Conservation (phyloP, 35 echinoderm and acorn worm species). For the Heliocidaris erythrogramma region DNA sequence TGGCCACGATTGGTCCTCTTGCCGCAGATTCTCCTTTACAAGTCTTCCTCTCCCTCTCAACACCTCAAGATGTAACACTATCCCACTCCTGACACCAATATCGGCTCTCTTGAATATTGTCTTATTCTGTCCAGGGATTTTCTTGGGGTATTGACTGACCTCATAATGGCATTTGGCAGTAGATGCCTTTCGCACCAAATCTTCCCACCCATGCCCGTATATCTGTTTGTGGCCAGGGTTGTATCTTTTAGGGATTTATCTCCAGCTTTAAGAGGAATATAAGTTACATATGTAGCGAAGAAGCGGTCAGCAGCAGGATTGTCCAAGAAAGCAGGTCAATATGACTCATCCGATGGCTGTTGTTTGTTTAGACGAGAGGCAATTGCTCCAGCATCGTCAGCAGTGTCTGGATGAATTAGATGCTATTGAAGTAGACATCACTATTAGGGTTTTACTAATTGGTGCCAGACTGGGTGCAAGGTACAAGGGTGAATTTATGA, state of each 20-base stretch:
- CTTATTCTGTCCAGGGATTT: neutral
- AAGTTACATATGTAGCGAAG: neutral
- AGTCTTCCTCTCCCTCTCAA: neutral
- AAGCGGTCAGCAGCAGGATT: neutral
- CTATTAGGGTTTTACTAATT: neutral
- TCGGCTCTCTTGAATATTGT: conserved; percentile 1
- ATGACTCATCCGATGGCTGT: neutral
- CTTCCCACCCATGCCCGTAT: neutral
- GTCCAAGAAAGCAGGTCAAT: neutral
- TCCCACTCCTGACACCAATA: neutral
- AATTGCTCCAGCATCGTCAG: neutral
- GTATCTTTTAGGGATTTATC: neutral
- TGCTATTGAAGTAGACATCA: neutral
- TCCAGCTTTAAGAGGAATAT: neutral
- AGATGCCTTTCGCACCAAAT: neutral
- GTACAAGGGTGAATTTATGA: neutral
- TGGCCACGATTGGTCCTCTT: neutral
- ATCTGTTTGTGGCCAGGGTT: neutral
- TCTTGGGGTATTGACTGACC: conserved; percentile 8
- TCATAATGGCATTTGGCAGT: neutral
- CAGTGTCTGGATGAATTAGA: neutral
- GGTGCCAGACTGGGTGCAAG: neutral
- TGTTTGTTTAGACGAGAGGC: neutral
- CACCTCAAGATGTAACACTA: neutral
- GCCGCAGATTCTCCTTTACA: neutral